Evolutionary conservation across 2,888 invertebrate species (phyloP), one percentile per base, ranked within the genome.

Genomic region (Sepioteuthis lessoniana): DNA sequence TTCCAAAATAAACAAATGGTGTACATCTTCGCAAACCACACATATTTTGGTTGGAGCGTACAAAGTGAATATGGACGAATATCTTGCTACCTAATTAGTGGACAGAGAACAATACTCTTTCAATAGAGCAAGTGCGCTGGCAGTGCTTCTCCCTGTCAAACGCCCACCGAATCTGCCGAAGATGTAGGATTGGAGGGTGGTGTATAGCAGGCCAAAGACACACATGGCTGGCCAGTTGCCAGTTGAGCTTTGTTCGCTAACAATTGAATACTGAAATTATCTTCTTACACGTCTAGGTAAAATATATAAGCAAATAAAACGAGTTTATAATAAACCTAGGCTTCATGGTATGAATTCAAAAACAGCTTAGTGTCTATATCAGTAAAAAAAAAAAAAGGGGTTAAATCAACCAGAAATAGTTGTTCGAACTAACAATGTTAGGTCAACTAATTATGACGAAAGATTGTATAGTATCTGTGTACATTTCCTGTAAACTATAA

Each of bases 121-220:
- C 8, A 28, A 60, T n/a, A 10, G 7, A 1, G n/a, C 8, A 31
- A 76, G 8, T 19, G 50, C 50, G 19, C 50, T 16, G 21, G 21
- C 46, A 10, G 46, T 60, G 55, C 1, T 60, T 60, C 55, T 25
- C 55, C 55, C 0, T 19, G 25, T 46, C 46, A 10, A 46, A 46
- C 46, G 46, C 46, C 46, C 5, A 5, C 5, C 50, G 21, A 50
- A 16, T 19, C 19, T 50, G 76, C n/a, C 31, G 76, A n/a, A 8
- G n/a, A 8, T 31, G 5, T 7, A 31, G n/a, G n/a, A 4, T n/a
- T 7, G 0, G n/a, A 2, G 10, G 13, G 8, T 8, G n/a, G 31
- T n/a, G 8, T 31, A 60, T 60, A 31, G 50, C 60, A 60, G 31
- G 31, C 28, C 60, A 60, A 60, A 28, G 60, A 8, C 60, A 60